Percentiles rank a stretch among this genome's conserved stretches.
Conservation (phyloP, 1,140 invertebrate genomes). For the Berghia stephanieae region DNA sequence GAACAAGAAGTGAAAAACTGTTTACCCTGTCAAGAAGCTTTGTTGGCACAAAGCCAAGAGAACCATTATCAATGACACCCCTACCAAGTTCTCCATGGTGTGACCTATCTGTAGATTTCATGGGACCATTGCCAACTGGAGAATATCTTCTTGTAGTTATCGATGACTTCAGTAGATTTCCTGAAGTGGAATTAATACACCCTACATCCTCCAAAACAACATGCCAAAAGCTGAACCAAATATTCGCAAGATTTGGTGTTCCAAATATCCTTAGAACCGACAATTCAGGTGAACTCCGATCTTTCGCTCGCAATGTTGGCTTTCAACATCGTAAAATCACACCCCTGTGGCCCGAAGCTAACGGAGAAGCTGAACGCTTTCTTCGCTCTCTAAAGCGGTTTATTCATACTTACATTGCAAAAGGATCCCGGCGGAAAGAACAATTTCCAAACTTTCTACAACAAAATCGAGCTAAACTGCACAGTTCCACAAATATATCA, state of each 20-base stretch:
- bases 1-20: not conserved
- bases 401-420: not conserved
- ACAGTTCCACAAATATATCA: constrained; percentile 19
- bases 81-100: constrained; percentile 43
- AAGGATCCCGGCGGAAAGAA: not conserved
- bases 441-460: constrained; percentile 25
- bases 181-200: constrained; percentile 34
- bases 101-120: constrained; percentile 38
- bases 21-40: not conserved
- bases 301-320: constrained; percentile 23
- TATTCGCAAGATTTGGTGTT: constrained; percentile 23
- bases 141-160: constrained; percentile 25
- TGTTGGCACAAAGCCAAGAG: not conserved
- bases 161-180: constrained; percentile 47
- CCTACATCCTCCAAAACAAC: not conserved
- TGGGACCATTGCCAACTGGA: not conserved
- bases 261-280: constrained; percentile 34
- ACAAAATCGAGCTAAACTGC: constrained; percentile 35
- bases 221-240: not conserved
- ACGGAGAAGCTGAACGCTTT: constrained; percentile 20
- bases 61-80: constrained; percentile 30
- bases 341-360: constrained; percentile 21
- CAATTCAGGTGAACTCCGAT: too few relatives aligned
- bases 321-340: constrained; percentile 32
- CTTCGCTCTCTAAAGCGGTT: not conserved